Conservation (phyloP, 1,140 invertebrate species). For the Drosophila mayri region DNA sequence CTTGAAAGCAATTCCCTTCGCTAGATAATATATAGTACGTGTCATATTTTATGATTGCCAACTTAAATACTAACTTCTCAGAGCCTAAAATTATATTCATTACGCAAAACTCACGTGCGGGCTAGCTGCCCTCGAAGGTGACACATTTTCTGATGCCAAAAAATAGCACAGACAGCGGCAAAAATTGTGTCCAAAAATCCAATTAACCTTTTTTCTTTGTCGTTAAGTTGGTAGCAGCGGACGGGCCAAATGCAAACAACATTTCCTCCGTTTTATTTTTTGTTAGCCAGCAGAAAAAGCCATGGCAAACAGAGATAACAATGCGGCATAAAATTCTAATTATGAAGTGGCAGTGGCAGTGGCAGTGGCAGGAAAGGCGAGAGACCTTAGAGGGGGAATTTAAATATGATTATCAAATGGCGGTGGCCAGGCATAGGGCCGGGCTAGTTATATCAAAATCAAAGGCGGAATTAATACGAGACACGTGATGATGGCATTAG, state of each 20-base stretch:
- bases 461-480: conserved; percentile 27
- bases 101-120: conserved; percentile 41
- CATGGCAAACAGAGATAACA: conserved; percentile 69
- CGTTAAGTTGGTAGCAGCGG: conserved; percentile 43
- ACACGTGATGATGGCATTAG: conserved; percentile 32
- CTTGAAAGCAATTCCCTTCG: neutral
- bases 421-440: neutral
- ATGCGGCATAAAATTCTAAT: conserved; percentile 76
- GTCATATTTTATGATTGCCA: conserved; percentile 1
- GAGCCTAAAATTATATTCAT: conserved; percentile 8
- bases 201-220: conserved; percentile 74
- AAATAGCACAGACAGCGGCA: conserved; percentile 12
- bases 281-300: conserved; percentile 39
- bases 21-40: conserved; percentile 1
- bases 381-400: conserved; percentile 6
- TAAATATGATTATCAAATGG: conserved; percentile 29
- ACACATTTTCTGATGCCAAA: conserved; percentile 23
- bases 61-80: conserved; percentile 6
- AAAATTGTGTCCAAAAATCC: conserved; percentile 39
- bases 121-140: conserved; percentile 7
- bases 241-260: conserved; percentile 55
- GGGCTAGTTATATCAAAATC: conserved; percentile 28
- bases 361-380: neutral
- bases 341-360: conserved; percentile 38
- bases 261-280: conserved; percentile 27